Percentiles rank a stretch among this genome's conserved stretches.
These are phyloP conservation scores for Meiosimyza decipiens DNA, from an alignment of 2,888 invertebrate genomes.

Conservation along the genomic window DNA sequence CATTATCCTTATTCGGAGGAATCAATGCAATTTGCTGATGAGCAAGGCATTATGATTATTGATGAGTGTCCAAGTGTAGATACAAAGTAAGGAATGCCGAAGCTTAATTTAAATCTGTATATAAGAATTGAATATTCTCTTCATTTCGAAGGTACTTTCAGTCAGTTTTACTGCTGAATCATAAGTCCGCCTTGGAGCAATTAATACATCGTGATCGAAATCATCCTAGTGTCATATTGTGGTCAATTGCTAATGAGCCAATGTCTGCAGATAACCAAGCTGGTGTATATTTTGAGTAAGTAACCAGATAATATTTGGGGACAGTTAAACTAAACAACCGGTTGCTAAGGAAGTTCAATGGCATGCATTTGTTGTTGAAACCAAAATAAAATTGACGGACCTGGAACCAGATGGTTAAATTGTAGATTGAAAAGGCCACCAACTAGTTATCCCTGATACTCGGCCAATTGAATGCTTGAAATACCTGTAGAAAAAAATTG, in stretches of 20 bases:
- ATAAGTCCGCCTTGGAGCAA: conserved; percentile 87
- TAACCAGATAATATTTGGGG: neutral
- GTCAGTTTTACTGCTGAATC: conserved; percentile 76
- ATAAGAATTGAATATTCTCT: neutral
- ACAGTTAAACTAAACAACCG: too few species aligned
- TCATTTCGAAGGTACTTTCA: conserved; percentile 72
- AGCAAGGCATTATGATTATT: conserved; percentile 92
- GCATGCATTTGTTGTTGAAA: too few species aligned
- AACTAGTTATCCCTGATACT: too few species aligned
- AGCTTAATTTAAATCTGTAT: neutral
- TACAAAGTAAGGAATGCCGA: conserved; percentile 73
- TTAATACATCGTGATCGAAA: conserved; percentile 92
- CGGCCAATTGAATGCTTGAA: too few species aligned
- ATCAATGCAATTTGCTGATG: conserved; percentile 93
- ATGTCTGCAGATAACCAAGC: conserved; percentile 75
- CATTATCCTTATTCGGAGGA: conserved; percentile 99
- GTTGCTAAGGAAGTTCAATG: too few species aligned
- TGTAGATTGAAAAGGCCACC: too few species aligned
- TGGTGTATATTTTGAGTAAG: conserved; percentile 82
- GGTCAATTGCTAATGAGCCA: conserved; percentile 98
- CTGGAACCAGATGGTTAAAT: too few species aligned
- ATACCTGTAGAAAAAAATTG: too few species aligned
- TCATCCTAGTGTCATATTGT: conserved; percentile 92
- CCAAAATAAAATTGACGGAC: too few species aligned
- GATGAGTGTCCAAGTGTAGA: conserved; percentile 96